A percentile compares a stretch with the other conserved stretches of the same genome.
Evolutionary conservation across 2,797 vertebrate species (phyloP).

Genomic region (Anolis apletophallus): DNA sequence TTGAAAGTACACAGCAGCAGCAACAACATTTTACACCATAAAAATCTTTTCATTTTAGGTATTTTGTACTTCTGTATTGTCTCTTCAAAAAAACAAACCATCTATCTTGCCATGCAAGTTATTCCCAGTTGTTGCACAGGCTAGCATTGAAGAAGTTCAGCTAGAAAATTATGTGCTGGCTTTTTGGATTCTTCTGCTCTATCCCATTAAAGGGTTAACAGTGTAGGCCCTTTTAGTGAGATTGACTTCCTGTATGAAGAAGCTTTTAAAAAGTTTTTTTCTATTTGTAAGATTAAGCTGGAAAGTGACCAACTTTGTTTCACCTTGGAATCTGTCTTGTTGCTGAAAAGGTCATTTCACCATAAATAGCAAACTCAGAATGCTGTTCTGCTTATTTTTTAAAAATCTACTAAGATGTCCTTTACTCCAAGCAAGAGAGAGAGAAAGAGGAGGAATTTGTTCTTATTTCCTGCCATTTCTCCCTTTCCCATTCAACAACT

Average conservation of each 20-base stretch:
- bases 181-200: no score
- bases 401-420: constrained; percentile 46
- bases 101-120: background rate
- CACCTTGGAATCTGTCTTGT: constrained; percentile 34
- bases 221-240: no score
- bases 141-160: background rate
- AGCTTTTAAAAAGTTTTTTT: background rate
- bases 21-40: no score
- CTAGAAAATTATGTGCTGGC: background rate
- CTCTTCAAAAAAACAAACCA: background rate
- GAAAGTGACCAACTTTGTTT: constrained; percentile 57
- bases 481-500: background rate
- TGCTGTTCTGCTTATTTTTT: constrained; percentile 55
- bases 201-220: no score
- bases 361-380: constrained; percentile 53
- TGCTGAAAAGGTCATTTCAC: constrained; percentile 45
- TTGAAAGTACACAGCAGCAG: no score
- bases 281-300: constrained; percentile 52
- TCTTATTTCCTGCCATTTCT: background rate
- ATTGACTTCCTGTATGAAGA: no score
- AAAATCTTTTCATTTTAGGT: no score
- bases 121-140: background rate
- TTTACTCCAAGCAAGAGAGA: background rate
- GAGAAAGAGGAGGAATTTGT: no score
- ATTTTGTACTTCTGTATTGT: background rate